phyloP scores from a whole-genome alignment of 1,140 invertebrate genomes.

The Sarcophaga bullata region DNA sequence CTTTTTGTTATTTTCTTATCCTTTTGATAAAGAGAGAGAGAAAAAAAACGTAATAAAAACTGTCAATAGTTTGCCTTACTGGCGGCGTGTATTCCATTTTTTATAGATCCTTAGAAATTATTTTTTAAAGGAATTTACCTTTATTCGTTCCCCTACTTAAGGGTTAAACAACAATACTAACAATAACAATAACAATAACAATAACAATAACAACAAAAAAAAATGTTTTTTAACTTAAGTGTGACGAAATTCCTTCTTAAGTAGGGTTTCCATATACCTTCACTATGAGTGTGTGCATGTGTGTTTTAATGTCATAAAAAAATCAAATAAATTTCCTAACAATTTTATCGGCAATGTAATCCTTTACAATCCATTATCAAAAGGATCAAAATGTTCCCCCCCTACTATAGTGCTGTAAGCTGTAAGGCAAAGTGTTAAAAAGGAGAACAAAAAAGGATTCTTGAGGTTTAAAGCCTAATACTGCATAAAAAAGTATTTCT shows the following conservation, averaged over 20 bases:
- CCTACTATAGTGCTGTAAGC: not conserved
- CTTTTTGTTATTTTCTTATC: not conserved
- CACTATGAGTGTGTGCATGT: too few species aligned
- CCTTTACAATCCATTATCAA: not conserved
- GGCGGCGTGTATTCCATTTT: not conserved
- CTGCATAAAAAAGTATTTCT: too few species aligned
- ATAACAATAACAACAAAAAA: too few species aligned
- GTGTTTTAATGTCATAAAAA: too few species aligned
- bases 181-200: too few species aligned
- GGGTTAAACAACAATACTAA: not conserved
- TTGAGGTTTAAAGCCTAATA: not conserved
- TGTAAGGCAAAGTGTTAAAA: not conserved
- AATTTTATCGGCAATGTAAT: not conserved
- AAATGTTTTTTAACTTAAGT: not conserved
- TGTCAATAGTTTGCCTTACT: constrained; percentile 4
- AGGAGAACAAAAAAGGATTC: not conserved
- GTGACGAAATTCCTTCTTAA: not conserved
- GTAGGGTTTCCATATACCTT: not conserved
- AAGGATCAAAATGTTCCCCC: not conserved
- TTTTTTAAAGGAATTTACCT: too few species aligned
- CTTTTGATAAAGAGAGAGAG: too few species aligned
- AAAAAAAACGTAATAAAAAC: not conserved
- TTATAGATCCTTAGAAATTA: constrained; percentile 3
- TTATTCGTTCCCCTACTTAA: constrained; percentile 23
- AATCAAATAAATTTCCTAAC: not conserved